These are phyloP conservation scores for Scarus forsteni DNA, from an alignment of 2,797 vertebrate species.

Conservation along the genomic window DNA sequence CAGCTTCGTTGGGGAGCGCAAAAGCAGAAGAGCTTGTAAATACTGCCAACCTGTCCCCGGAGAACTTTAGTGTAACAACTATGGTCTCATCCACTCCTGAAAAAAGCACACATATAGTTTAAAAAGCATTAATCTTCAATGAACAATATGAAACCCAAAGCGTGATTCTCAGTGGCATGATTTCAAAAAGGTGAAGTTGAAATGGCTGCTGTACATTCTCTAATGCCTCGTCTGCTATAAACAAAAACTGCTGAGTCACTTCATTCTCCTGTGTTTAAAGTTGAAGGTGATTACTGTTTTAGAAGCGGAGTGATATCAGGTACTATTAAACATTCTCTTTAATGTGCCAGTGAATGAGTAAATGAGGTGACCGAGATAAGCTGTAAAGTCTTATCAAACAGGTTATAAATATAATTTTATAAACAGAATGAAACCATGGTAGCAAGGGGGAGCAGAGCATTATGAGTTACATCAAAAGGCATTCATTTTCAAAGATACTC, in stretches of 20 bases:
- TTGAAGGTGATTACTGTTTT: not conserved
- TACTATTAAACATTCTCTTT: constrained; percentile 8
- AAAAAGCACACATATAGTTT: constrained; percentile 11
- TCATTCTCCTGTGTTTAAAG: not conserved
- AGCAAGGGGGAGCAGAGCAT: not conserved
- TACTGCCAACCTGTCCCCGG: constrained; percentile 83
- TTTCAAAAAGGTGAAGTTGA: not conserved
- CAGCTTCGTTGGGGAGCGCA: constrained; percentile 78
- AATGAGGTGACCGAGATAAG: not conserved
- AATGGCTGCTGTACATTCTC: not conserved
- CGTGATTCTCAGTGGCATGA: not conserved
- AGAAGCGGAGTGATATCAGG: not conserved
- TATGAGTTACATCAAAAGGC: too few species aligned
- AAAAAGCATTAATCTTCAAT: too few species aligned
- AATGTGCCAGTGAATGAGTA: constrained; percentile 9
- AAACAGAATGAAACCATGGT: not conserved
- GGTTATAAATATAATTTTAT: constrained; percentile 5
- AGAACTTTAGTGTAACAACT: constrained; percentile 85
- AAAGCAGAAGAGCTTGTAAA: constrained; percentile 79
- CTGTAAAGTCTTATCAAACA: constrained; percentile 7
- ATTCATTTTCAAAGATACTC: too few species aligned
- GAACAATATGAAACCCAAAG: too few species aligned
- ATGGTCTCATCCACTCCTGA: constrained; percentile 88
- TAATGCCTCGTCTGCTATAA: not conserved
- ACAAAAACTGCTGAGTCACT: not conserved